Evolutionary conservation across 2,113 vertebrate genomes (phyloP), one percentile per base, ranked within the genome.

Genomic region (Morone chrysops): DNA sequence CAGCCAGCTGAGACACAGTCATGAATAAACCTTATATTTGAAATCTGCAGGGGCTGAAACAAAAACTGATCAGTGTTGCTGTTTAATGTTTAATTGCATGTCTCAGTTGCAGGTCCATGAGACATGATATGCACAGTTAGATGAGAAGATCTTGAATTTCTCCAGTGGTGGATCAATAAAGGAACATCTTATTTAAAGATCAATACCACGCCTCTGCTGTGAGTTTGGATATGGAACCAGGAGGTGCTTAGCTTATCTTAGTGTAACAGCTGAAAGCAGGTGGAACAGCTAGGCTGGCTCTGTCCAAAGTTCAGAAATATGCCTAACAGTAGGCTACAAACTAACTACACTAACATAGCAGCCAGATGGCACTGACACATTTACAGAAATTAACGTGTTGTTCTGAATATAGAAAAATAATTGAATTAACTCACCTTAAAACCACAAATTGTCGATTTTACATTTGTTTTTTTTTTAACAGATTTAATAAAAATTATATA

Each of bases 1-100:
- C 67, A 47, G 25, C 51, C 54, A 48, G 70, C 70, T 70, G 74
- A 68, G 67, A 75, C 1, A 81, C 45, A 36, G 56, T 4, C 10
- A 6, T 18, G 2, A 14, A 68, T 17, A n/a, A 38, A 78, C 14
- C 36, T 18, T 54, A 3, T 13, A 47, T 47, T 47, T 5, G 31
- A 47, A 47, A 47, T 13, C 45, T 47, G 45, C 45, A 47, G 45
- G 13, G 45, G 45, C 45, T 47, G 45, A 47, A 47, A 57, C 8
- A n/a, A 31, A 9, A 53, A 48, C 57, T 40, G 75, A 22, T 18
- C 10, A 2, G 6, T 14, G 17, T 18, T 25, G 9, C 5, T 20
- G 13, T 45, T 40, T 5, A 4, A 20, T 25, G 68, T 57, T 48
- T 63, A 22, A 56, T 20, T 12, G 10, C 8, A 9, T 13, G 40